Evolutionary conservation across 2,113 vertebrate genomes (phyloP).

Genomic region (Lathamus discolor): DNA sequence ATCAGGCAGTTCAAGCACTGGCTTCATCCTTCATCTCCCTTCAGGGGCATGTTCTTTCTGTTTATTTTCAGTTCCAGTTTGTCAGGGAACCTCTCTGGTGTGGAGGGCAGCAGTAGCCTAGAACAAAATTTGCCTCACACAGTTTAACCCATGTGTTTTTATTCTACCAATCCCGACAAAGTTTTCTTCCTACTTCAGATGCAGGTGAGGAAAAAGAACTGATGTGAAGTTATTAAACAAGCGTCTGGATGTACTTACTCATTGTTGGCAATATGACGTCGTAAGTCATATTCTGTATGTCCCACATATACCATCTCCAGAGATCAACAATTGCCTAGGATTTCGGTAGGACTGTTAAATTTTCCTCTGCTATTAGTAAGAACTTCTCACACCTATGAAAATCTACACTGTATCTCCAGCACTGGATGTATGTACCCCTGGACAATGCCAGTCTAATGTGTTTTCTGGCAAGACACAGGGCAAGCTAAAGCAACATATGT

Average conservation of each 20-base stretch:
- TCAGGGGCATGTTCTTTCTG: not conserved
- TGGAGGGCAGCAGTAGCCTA: not conserved
- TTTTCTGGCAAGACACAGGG: not conserved
- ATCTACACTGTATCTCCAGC: not conserved
- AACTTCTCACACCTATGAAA: not conserved
- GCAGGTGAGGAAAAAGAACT: not conserved
- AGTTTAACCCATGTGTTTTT: not conserved
- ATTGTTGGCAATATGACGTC: not conserved
- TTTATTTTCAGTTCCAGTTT: not conserved
- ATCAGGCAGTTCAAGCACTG: not conserved
- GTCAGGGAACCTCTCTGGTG: not conserved
- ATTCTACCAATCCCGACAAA: not conserved
- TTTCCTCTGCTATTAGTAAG: not conserved
- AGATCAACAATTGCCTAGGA: not conserved
- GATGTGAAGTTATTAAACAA: not conserved
- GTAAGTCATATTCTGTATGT: not conserved
- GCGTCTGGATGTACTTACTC: not conserved
- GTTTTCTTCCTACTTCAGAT: not conserved
- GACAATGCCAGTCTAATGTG: not conserved
- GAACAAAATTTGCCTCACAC: not conserved
- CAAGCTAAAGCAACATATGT: conserved; percentile 6
- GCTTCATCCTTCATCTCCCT: not conserved
- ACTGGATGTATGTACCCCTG: not conserved
- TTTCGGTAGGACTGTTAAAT: not conserved
- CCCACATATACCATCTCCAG: not conserved